phyloP scores from a whole-genome alignment of 2,797 vertebrate genomes.

The Knipowitschia caucasica region DNA sequence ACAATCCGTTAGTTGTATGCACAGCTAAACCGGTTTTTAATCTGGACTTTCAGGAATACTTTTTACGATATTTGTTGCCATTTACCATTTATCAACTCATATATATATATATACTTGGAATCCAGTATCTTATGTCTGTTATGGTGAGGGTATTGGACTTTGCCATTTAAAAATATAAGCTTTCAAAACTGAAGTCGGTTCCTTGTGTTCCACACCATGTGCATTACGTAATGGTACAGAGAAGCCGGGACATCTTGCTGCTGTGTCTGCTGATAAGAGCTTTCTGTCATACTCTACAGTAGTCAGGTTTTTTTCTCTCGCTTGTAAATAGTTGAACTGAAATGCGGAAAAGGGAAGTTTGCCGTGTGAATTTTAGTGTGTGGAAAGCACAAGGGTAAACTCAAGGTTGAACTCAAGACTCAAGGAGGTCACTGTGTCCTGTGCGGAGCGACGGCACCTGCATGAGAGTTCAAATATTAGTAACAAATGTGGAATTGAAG shows the following conservation, averaged over 20 bases:
- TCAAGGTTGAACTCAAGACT: constrained; percentile 38
- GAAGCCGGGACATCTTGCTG: neutral
- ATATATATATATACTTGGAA: neutral
- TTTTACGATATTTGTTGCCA: no score
- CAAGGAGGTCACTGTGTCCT: constrained; percentile 42
- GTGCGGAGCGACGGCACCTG: constrained; percentile 37
- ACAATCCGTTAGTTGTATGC: no score
- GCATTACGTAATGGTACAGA: neutral
- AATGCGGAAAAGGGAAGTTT: constrained; percentile 37
- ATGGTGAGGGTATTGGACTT: no score
- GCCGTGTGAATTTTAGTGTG: constrained; percentile 15
- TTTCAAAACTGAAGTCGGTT: neutral
- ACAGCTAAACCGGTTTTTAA: no score
- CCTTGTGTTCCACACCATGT: neutral
- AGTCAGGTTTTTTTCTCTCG: neutral
- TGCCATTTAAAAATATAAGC: neutral
- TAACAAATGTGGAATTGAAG: no score
- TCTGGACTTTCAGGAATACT: no score
- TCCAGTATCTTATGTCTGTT: neutral
- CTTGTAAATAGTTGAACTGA: neutral
- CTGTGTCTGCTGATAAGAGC: neutral
- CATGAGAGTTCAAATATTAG: constrained; percentile 37
- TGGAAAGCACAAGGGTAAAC: constrained; percentile 31
- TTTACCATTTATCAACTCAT: no score
- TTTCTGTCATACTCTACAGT: constrained; percentile 3